Percentiles rank a stretch among this genome's conserved stretches.
Evolutionary conservation across 2,113 vertebrate genomes (phyloP).

Genomic region (Cepphus grylle): DNA sequence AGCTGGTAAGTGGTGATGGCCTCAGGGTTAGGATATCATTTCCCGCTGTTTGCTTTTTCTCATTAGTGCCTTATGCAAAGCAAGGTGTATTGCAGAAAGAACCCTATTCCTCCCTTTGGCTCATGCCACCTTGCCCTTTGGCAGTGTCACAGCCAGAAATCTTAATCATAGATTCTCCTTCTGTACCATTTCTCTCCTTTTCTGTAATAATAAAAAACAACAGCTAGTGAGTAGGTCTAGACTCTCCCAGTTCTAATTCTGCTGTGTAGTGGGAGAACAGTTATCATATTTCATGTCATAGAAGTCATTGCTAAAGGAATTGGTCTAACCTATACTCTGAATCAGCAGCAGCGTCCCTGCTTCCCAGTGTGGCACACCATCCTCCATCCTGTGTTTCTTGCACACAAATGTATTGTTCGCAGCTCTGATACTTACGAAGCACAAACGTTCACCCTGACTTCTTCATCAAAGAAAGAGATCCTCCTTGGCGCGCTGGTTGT

Average conservation of each 20-base stretch:
- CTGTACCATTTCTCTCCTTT: neutral
- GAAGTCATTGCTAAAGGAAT: neutral
- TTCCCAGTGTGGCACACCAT: neutral
- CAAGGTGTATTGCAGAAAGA: neutral
- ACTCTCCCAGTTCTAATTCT: neutral
- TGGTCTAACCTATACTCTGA: neutral
- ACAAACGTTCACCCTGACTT: conserved; percentile 42
- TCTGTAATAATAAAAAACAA: neutral
- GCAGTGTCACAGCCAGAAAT: neutral
- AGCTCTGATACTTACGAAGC: conserved; percentile 62
- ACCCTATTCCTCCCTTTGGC: neutral
- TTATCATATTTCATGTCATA: neutral
- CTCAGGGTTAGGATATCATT: neutral
- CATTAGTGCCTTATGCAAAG: neutral
- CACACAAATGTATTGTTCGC: neutral
- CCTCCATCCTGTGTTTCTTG: neutral
- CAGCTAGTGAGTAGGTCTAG: neutral
- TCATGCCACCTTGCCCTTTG: neutral
- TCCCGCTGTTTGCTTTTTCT: neutral
- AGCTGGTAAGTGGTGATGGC: neutral
- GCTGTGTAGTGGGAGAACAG: neutral
- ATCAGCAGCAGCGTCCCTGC: neutral
- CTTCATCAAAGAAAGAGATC: conserved; percentile 68
- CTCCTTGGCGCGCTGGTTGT: conserved; percentile 1
- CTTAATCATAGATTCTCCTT: neutral